Conservation (phyloP, 2,797 vertebrate species). For the Sternotherus odoratus region DNA sequence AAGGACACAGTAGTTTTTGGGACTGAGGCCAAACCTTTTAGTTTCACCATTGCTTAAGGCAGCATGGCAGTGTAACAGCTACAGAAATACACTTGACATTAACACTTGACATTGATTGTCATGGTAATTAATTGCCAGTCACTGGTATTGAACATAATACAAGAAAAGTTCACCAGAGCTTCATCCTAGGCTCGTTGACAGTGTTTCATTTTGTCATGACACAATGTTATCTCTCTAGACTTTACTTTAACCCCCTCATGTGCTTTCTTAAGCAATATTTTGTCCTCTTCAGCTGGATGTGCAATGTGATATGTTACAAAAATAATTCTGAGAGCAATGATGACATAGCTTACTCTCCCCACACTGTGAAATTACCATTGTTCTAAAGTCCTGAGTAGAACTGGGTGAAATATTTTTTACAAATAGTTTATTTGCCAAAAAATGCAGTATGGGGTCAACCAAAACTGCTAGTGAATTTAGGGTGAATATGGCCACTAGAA, state of each 20-base stretch:
- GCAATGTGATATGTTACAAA: conserved; percentile 45
- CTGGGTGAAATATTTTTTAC: neutral
- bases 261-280: neutral
- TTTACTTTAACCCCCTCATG: conserved; percentile 6
- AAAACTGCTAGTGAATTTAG: neutral
- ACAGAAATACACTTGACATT: neutral
- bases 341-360: neutral
- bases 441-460: neutral
- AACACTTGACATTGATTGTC: neutral
- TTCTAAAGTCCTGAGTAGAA: neutral
- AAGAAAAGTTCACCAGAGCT: neutral
- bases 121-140: neutral
- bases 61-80: neutral
- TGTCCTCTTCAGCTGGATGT: neutral
- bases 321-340: neutral
- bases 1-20: fast-evolving
- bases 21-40: neutral
- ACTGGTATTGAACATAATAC: neutral
- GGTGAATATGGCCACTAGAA: neutral
- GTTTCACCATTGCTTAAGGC: neutral
- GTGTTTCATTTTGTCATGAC: neutral
- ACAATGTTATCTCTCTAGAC: neutral
- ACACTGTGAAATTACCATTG: fast-evolving
- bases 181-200: neutral
- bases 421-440: neutral